These are phyloP conservation scores for Thamnaconus septentrionalis DNA, from an alignment of 2,113 vertebrate genomes.

Conservation along the genomic window DNA sequence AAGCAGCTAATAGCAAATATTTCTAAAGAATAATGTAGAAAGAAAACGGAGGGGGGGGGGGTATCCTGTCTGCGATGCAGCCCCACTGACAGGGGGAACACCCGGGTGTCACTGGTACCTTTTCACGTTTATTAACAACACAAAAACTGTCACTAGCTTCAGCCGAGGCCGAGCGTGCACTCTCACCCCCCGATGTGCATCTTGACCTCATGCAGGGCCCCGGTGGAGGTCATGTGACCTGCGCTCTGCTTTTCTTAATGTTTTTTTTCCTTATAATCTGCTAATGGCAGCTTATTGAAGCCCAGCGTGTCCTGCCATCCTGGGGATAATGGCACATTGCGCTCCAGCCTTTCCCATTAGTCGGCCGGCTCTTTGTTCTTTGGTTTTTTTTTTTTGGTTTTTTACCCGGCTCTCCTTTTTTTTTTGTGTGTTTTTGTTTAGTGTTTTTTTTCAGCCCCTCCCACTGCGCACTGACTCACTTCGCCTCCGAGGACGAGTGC, in stretches of 20 bases:
- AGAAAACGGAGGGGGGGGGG: too few species aligned
- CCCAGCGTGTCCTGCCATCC: not conserved
- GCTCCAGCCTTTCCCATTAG: conserved; percentile 14
- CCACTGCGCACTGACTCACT: conserved; percentile 20
- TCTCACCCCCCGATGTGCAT: not conserved
- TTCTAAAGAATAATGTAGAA: too few species aligned
- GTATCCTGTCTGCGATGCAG: too few species aligned
- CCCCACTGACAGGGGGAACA: too few species aligned
- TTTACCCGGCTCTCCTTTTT: too few species aligned
- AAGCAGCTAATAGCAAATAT: too few species aligned
- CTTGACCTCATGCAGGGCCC: not conserved
- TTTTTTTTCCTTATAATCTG: conserved; percentile 7
- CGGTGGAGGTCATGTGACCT: conserved; percentile 9
- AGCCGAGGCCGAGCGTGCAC: too few species aligned
- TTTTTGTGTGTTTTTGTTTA: not conserved
- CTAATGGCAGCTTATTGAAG: conserved; percentile 25
- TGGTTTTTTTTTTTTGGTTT: not conserved
- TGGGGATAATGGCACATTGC: conserved; percentile 26
- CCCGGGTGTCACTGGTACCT: too few species aligned
- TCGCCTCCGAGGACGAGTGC: conserved; percentile 22
- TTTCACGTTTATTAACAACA: too few species aligned
- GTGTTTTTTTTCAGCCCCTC: not conserved
- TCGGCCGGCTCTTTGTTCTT: not conserved
- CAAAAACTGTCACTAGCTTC: too few species aligned
- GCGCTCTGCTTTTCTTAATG: conserved; percentile 1